phyloP scores from a whole-genome alignment of 2,113 vertebrate species.

The Athene cunicularia region DNA sequence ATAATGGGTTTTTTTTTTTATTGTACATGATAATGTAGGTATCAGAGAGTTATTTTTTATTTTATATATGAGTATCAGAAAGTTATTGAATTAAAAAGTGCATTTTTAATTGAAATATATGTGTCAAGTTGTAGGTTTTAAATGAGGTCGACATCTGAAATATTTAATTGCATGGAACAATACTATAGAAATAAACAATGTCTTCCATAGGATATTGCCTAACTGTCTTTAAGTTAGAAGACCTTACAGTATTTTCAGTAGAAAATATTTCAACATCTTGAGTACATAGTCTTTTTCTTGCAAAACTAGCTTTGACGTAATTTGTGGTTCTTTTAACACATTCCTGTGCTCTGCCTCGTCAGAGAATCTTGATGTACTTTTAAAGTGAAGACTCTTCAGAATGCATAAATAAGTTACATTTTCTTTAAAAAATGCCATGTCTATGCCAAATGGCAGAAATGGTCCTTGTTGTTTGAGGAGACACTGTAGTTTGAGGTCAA shows the following conservation, averaged over 20 bases:
- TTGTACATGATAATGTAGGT: background rate
- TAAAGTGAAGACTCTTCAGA: background rate
- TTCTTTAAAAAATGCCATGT: background rate
- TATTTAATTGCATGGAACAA: background rate
- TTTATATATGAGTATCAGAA: background rate
- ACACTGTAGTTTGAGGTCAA: background rate
- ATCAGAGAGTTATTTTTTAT: background rate
- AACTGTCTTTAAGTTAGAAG: background rate
- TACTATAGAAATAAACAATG: background rate
- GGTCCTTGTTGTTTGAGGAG: background rate
- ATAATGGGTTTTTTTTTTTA: background rate
- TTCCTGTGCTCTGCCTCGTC: background rate
- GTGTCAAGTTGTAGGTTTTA: background rate
- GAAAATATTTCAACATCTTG: background rate
- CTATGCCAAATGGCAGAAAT: background rate
- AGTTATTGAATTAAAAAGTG: background rate
- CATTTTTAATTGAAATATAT: background rate
- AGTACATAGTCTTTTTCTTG: background rate
- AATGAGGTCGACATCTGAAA: background rate
- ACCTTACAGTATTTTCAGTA: background rate
- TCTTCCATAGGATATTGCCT: background rate
- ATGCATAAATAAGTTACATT: conserved; percentile 14
- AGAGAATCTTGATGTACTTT: background rate
- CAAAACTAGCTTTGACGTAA: background rate
- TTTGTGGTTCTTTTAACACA: background rate